phyloP scores from a whole-genome alignment of 2,888 invertebrate genomes.

The Coelinius sp. region DNA sequence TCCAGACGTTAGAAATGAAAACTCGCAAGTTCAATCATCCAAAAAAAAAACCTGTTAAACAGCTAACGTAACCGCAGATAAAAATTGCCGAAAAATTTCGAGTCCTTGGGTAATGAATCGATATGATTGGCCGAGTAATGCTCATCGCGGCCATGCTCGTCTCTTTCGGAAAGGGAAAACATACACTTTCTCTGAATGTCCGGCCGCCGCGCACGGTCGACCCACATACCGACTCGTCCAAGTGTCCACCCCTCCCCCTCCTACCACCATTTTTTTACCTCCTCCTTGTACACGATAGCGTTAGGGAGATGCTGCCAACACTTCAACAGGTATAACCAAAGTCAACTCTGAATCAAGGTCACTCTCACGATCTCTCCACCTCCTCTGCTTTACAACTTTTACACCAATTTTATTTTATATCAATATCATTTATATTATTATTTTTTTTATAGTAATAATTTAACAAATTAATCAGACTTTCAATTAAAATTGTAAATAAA shows the following conservation, averaged over 20 bases:
- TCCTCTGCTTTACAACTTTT: conserved; percentile 32
- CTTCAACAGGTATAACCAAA: conserved; percentile 11
- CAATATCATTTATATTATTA: too few species aligned
- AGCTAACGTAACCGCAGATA: background rate
- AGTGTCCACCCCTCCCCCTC: conserved; percentile 40
- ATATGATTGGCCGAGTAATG: background rate
- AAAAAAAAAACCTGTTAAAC: background rate
- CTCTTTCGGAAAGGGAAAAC: conserved; percentile 56
- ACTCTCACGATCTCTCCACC: conserved; percentile 63
- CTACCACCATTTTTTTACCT: background rate
- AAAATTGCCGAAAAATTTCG: conserved; percentile 5
- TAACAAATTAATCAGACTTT: background rate
- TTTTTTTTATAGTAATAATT: background rate
- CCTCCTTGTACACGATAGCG: background rate
- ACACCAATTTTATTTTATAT: background rate
- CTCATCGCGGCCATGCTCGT: conserved; percentile 26
- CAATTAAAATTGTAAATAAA: background rate
- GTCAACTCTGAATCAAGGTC: conserved; percentile 45
- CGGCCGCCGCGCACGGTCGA: conserved; percentile 52
- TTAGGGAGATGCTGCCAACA: conserved; percentile 40
- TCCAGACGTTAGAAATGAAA: background rate
- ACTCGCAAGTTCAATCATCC: background rate
- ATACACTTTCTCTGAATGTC: conserved; percentile 64
- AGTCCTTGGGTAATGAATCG: background rate
- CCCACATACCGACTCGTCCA: conserved; percentile 66